These are phyloP conservation scores for Notodonta dromedarius DNA, from an alignment of 2,888 invertebrate genomes.

Conservation along the genomic window DNA sequence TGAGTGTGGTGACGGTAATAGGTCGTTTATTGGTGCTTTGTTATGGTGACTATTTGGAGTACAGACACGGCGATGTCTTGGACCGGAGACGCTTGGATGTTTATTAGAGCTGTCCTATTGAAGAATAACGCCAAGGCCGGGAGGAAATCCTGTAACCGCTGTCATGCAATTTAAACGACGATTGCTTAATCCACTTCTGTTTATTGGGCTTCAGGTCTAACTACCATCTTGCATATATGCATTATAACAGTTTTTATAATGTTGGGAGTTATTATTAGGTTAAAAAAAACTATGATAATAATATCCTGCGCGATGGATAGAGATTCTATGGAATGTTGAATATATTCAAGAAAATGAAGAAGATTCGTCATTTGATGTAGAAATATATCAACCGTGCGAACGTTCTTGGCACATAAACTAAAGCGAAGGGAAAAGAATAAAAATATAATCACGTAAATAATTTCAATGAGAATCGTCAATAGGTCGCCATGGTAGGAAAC, in stretches of 20 bases:
- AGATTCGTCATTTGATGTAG: neutral
- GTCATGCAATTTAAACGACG: neutral
- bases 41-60: slow-evolving; percentile 25
- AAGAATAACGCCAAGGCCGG: slow-evolving; percentile 1
- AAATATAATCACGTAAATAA: slow-evolving; percentile 19
- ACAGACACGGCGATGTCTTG: slow-evolving; percentile 8
- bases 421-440: slow-evolving; percentile 23
- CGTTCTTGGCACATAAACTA: slow-evolving; percentile 28
- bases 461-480: slow-evolving; percentile 19
- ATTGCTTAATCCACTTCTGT: too few species aligned
- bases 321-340: too few species aligned
- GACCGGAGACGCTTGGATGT: neutral
- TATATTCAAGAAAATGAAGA: too few species aligned
- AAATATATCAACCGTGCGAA: slow-evolving; percentile 11
- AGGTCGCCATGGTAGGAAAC: slow-evolving; percentile 19
- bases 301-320: neutral
- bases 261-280: too few species aligned
- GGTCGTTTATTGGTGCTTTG: slow-evolving; percentile 39
- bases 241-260: too few species aligned
- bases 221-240: too few species aligned
- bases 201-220: too few species aligned
- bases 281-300: neutral
- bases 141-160: neutral
- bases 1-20: slow-evolving; percentile 34
- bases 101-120: neutral